phyloP scores from a whole-genome alignment of 2,113 vertebrate species.

The Helogale parvula region DNA sequence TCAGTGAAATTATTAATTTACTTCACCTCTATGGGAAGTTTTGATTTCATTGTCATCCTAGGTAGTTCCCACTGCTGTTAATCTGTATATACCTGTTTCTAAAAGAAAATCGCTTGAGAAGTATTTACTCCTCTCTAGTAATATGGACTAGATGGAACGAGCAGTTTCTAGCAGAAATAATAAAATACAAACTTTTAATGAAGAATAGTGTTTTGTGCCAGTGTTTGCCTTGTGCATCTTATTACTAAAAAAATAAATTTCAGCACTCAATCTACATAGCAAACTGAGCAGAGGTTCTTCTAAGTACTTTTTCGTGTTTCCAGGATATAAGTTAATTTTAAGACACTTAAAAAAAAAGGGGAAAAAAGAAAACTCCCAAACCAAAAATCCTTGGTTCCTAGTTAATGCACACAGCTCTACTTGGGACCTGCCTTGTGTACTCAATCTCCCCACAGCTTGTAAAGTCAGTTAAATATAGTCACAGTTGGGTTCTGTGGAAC shows the following conservation, averaged over 20 bases:
- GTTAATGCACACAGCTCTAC: conserved; percentile 46
- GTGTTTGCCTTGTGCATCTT: conserved; percentile 62
- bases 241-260: conserved; percentile 59
- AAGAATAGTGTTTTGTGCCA: neutral
- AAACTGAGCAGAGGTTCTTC: conserved; percentile 64
- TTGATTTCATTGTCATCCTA: neutral
- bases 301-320: conserved; percentile 70
- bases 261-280: conserved; percentile 42
- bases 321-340: conserved; percentile 58
- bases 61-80: neutral
- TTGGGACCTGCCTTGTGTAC: conserved; percentile 56
- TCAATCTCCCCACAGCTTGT: conserved; percentile 76
- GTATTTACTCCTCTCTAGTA: neutral
- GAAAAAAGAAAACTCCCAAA: neutral
- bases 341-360: conserved; percentile 46
- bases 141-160: neutral
- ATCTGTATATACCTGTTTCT: neutral
- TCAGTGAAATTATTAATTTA: neutral
- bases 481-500: conserved; percentile 66
- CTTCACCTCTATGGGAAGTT: neutral
- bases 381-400: neutral
- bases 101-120: neutral
- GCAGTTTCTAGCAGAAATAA: conserved; percentile 35
- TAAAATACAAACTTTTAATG: conserved; percentile 28
- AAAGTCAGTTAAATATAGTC: conserved; percentile 80